Evolutionary conservation across 2,113 vertebrate species (phyloP), one percentile per base, ranked within the genome.

Genomic region (Chunga burmeisteri): DNA sequence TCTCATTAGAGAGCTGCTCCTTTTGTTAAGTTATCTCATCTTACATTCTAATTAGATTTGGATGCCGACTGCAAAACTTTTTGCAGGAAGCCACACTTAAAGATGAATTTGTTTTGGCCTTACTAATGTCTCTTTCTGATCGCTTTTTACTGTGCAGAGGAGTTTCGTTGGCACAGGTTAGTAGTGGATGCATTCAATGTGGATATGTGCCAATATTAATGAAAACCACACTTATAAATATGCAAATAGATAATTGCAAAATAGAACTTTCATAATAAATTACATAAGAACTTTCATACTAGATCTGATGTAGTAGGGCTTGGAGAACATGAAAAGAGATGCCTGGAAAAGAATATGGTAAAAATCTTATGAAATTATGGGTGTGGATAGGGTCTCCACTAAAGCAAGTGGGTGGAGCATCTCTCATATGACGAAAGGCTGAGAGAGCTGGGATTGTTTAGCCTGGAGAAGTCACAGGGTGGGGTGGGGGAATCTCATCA

Each of bases 1-100:
- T 96, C 50, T 94, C 77, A 5, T 95, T 94, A 82, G 59, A 78
- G 85, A 88, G 36, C 73, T 87, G 87, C 70, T 94, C 81, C 93
- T 93, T 95, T 95, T 90, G 88, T 96, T 95, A 83, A 84, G 63
- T 80, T 95, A 86, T 53, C 90, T 96, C 85, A 94, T 96, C 75
- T 92, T 88, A 78, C 73, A 88, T 95, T 93, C 79, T 95, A 96
- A 96, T 93, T 95, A 88, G 81, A 75, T 82, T 82, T 88, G 79
- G 79, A 96, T 78, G 66, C 66, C 7, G 0, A 56, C 84, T 77
- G 81, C 66, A 90, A 72, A 96, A 95, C 86, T 92, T 92, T 88
- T 79, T 88, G 59, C 72, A 93, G 81, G 66, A 89, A 96, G 49
- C 58, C 67, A 75, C 34, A 67, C n/a, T 88, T 96, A 49, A 78